Percentiles rank a stretch among this genome's conserved stretches.
Conservation (phyloP, 2,113 vertebrate genomes). For the Dryoscopus gambensis region DNA sequence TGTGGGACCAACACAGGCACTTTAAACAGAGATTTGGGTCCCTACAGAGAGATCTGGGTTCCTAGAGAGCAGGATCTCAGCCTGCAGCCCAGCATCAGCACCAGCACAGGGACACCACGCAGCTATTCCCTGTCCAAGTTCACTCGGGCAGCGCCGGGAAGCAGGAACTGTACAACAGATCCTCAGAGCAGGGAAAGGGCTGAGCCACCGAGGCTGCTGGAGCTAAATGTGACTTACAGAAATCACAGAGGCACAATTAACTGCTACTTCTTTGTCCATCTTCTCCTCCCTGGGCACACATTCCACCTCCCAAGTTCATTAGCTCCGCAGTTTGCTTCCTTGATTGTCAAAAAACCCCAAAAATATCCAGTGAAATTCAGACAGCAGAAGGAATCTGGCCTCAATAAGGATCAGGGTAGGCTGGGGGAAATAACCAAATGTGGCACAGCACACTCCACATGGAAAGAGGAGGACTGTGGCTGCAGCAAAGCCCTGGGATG, state of each 20-base stretch:
- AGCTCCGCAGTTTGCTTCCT: not conserved
- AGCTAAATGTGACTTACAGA: not conserved
- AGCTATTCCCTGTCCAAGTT: not conserved
- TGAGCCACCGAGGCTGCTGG: not conserved
- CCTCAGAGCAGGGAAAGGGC: not conserved
- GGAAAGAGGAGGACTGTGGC: not conserved
- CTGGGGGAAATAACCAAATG: accelerated
- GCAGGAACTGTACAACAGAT: not conserved
- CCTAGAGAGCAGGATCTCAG: not conserved
- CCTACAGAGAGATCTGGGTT: not conserved
- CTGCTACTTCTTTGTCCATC: not conserved
- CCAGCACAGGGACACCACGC: not conserved
- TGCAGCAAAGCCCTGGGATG: not conserved
- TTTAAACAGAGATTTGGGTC: not conserved
- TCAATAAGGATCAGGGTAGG: not conserved
- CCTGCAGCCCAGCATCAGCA: not conserved
- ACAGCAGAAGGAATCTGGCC: not conserved
- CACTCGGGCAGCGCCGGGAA: not conserved
- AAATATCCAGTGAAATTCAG: not conserved
- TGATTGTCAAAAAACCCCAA: not conserved
- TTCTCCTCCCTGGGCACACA: constrained; percentile 28
- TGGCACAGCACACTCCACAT: not conserved
- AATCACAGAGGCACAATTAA: not conserved
- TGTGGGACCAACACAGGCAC: not conserved
- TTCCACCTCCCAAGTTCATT: not conserved